Percentiles rank a stretch among this genome's conserved stretches.
Conservation (phyloP, 2,888 invertebrate species). For the Rhodophaea formosa region DNA sequence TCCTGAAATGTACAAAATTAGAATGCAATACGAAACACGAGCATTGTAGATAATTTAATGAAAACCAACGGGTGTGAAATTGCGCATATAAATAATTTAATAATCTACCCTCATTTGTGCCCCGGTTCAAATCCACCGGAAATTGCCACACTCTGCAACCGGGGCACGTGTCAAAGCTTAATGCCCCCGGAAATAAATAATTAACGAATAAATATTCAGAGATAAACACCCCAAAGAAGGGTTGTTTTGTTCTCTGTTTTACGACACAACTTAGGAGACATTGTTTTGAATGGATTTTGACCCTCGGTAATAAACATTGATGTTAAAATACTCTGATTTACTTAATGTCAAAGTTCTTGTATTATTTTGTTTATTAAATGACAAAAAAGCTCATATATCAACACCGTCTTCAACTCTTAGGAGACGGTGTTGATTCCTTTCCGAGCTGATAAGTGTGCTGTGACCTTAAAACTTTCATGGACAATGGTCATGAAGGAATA, state of each 20-base stretch:
- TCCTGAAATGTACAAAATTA: too few relatives aligned
- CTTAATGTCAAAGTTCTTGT: too few relatives aligned
- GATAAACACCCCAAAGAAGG: constrained; percentile 19
- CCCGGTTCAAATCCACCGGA: constrained; percentile 9
- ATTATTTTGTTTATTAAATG: too few relatives aligned
- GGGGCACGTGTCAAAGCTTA: constrained; percentile 20
- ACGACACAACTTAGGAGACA: neutral
- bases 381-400: too few relatives aligned
- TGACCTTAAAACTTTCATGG: too few relatives aligned
- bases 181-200: constrained; percentile 19
- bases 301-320: neutral
- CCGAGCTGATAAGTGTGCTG: too few relatives aligned
- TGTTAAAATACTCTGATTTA: too few relatives aligned
- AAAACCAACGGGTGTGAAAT: constrained; percentile 6
- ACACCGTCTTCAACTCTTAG: too few relatives aligned
- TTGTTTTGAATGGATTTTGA: neutral
- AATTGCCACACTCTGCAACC: constrained; percentile 16
- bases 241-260: constrained; percentile 15
- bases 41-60: neutral
- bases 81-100: constrained; percentile 6
- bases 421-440: too few relatives aligned
- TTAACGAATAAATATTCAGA: constrained; percentile 20
- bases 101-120: neutral
- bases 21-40: too few relatives aligned
- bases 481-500: too few relatives aligned